phyloP scores from a whole-genome alignment of 2,113 vertebrate genomes.

The Xerus inauris region DNA sequence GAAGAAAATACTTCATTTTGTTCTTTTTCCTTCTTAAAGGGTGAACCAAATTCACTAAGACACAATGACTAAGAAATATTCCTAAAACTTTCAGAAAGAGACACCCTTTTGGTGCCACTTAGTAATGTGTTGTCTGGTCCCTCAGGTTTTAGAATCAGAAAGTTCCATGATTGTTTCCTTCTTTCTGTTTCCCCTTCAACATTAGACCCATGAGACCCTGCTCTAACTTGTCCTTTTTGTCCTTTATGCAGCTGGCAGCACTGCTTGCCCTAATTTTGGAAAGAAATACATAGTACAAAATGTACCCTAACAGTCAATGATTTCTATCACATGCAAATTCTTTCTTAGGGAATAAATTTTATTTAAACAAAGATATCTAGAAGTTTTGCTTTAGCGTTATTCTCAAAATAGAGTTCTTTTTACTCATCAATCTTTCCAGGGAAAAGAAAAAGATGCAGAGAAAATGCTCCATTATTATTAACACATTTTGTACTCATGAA shows the following conservation, averaged over 20 bases:
- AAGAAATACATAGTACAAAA: neutral
- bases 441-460: neutral
- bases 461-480: neutral
- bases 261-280: neutral
- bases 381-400: neutral
- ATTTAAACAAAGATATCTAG: neutral
- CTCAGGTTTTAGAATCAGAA: neutral
- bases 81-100: neutral
- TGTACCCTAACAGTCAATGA: neutral
- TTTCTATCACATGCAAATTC: neutral
- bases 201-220: neutral
- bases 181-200: neutral
- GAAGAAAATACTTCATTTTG: neutral
- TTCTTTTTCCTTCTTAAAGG: neutral
- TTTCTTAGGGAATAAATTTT: neutral
- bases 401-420: conserved; percentile 13
- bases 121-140: neutral
- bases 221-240: neutral
- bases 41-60: neutral
- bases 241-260: neutral
- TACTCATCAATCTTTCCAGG: neutral
- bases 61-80: neutral
- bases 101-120: neutral
- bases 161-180: neutral
- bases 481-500: neutral